These are phyloP conservation scores for Eupithecia vulgata DNA, from an alignment of 2,888 invertebrate genomes.

Conservation along the genomic window DNA sequence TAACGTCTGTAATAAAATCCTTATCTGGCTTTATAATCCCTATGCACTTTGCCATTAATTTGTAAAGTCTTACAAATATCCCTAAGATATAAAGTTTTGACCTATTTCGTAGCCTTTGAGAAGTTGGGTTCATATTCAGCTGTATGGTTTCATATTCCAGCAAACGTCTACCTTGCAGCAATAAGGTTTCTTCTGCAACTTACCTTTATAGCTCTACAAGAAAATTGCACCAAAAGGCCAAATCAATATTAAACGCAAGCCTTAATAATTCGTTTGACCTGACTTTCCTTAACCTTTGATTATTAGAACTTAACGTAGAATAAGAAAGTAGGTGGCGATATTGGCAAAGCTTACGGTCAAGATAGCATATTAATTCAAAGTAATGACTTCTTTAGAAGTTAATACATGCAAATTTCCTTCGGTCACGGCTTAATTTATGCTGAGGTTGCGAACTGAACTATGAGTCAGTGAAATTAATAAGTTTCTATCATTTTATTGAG, in stretches of 20 bases:
- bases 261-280: slow-evolving; percentile 2
- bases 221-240: background rate
- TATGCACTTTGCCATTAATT: too few species aligned
- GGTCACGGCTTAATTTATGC: slow-evolving; percentile 16
- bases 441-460: slow-evolving; percentile 30
- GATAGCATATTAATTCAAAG: slow-evolving; percentile 12
- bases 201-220: background rate
- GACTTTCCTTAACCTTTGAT: background rate
- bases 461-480: slow-evolving; percentile 35
- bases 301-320: background rate
- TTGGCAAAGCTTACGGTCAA: background rate
- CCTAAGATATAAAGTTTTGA: background rate
- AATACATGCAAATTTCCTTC: slow-evolving; percentile 19
- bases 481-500: slow-evolving; percentile 34
- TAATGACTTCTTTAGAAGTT: slow-evolving; percentile 19
- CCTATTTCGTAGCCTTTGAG: background rate
- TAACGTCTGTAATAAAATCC: too few species aligned
- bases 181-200: background rate
- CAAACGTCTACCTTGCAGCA: background rate
- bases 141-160: background rate
- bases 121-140: background rate
- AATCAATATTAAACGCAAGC: background rate
- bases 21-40: too few species aligned
- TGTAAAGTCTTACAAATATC: background rate
- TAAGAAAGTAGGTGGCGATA: background rate